Evolutionary conservation across 2,113 vertebrate genomes (phyloP).

Genomic region (Canis aureus): DNA sequence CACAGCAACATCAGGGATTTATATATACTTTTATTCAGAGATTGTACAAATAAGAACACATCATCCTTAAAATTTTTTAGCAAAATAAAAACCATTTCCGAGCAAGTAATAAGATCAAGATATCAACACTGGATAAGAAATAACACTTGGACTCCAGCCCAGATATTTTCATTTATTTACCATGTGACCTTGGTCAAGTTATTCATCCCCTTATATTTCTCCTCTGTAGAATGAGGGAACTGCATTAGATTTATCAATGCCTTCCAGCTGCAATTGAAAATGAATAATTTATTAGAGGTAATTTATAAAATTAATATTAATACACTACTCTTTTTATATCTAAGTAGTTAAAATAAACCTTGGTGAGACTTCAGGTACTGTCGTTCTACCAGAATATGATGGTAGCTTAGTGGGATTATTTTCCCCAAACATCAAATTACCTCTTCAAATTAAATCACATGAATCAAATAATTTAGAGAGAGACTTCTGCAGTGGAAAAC

Average conservation of each 20-base stretch:
- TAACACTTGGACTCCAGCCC: conserved; percentile 29
- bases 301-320: conserved; percentile 62
- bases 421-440: background rate
- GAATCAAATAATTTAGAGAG: conserved; percentile 13
- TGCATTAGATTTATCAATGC: conserved; percentile 30
- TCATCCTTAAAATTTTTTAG: background rate
- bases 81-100: conserved; percentile 62
- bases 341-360: conserved; percentile 49
- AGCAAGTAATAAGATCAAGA: conserved; percentile 43
- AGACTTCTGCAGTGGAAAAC: background rate
- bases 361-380: conserved; percentile 18
- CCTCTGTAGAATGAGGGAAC: conserved; percentile 44
- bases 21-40: conserved; percentile 31
- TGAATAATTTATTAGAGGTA: conserved; percentile 54
- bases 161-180: conserved; percentile 42
- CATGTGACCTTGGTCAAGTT: conserved; percentile 16
- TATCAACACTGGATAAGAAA: background rate
- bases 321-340: background rate
- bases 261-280: conserved; percentile 52
- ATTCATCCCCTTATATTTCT: background rate
- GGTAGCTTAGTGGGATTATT: background rate
- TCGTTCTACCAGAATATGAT: background rate
- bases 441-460: conserved; percentile 13
- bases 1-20: background rate
- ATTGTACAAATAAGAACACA: background rate